A percentile compares a stretch with the other conserved stretches of the same genome.
Evolutionary conservation across 2,888 invertebrate species (phyloP).

Genomic region (Torymus auratus): DNA sequence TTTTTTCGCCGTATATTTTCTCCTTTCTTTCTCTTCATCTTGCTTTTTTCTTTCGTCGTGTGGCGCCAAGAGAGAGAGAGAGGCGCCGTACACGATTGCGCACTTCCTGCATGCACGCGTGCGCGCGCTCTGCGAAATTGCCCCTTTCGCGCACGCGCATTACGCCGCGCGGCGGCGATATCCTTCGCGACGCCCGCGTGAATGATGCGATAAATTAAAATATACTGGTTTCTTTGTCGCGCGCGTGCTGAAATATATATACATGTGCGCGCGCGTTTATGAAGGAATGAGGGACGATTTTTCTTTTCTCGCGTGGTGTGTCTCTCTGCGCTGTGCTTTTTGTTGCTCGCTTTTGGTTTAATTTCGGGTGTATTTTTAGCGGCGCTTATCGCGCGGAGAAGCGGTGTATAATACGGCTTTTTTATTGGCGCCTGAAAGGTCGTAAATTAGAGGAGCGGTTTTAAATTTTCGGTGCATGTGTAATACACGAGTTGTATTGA

Average conservation of each 20-base stretch:
- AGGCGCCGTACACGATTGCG: conserved; percentile 4
- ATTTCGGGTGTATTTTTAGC: conserved; percentile 43
- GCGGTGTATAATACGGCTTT: conserved; percentile 14
- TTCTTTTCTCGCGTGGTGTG: neutral
- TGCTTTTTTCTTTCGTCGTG: too few species aligned
- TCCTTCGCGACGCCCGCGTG: neutral
- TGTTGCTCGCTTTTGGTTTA: conserved; percentile 8
- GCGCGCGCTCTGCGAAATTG: conserved; percentile 9
- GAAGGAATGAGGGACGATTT: conserved; percentile 14
- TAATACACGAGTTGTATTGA: neutral
- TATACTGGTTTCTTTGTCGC: conserved; percentile 50
- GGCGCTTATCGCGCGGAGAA: conserved; percentile 17
- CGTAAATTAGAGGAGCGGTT: conserved; percentile 11
- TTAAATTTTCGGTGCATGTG: conserved; percentile 4
- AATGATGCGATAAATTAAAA: conserved; percentile 42
- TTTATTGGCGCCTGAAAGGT: conserved; percentile 15
- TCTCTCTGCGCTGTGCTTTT: neutral
- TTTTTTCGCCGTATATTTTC: conserved; percentile 19
- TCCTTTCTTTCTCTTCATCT: neutral
- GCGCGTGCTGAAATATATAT: neutral
- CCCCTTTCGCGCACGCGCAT: conserved; percentile 6
- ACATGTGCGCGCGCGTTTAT: neutral
- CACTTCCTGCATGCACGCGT: conserved; percentile 25
- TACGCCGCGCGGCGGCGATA: neutral
- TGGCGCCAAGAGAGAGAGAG: neutral